A percentile compares a stretch with the other conserved stretches of the same genome.
Evolutionary conservation across 1,140 invertebrate species (phyloP).

Genomic region (Habropoda laboriosa): DNA sequence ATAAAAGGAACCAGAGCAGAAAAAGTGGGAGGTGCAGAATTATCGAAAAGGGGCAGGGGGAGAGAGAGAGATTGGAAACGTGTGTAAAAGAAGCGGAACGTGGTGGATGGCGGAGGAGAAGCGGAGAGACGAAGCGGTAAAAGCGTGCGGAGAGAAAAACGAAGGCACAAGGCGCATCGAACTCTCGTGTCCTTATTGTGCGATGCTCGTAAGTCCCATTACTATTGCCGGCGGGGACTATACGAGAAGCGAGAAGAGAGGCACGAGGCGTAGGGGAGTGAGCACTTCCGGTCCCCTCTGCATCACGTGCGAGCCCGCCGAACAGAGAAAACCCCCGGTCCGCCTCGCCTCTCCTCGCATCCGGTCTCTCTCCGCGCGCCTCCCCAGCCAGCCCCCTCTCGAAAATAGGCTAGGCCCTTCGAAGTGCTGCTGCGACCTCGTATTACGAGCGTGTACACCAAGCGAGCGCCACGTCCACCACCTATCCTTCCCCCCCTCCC

Average conservation of each 20-base stretch:
- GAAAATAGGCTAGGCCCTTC: constrained; percentile 76
- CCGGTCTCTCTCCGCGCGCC: constrained; percentile 60
- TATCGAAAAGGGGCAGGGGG: neutral
- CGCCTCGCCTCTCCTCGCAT: constrained; percentile 67
- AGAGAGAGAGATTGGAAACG: neutral
- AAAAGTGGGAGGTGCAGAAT: constrained; percentile 23
- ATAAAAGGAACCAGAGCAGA: neutral
- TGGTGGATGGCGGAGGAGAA: too few species aligned
- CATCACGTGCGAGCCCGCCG: constrained; percentile 81
- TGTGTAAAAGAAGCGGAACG: constrained; percentile 37
- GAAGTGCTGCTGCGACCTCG: constrained; percentile 38
- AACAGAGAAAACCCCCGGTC: constrained; percentile 67
- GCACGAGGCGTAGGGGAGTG: constrained; percentile 72
- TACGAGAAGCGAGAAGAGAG: constrained; percentile 59
- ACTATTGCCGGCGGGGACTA: constrained; percentile 62
- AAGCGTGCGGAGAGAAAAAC: constrained; percentile 58
- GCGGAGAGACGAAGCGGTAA: constrained; percentile 43
- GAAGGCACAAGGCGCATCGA: constrained; percentile 56
- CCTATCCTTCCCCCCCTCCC: too few species aligned
- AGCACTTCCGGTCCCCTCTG: constrained; percentile 79
- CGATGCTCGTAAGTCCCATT: constrained; percentile 66
- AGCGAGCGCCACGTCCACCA: neutral
- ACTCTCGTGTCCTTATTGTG: constrained; percentile 66
- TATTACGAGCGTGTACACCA: constrained; percentile 31
- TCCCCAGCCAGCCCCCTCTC: constrained; percentile 67